Percentiles rank a stretch among this genome's conserved stretches.
Evolutionary conservation across 2,797 vertebrate genomes (phyloP).

Genomic region (Anniella stebbinsi): DNA sequence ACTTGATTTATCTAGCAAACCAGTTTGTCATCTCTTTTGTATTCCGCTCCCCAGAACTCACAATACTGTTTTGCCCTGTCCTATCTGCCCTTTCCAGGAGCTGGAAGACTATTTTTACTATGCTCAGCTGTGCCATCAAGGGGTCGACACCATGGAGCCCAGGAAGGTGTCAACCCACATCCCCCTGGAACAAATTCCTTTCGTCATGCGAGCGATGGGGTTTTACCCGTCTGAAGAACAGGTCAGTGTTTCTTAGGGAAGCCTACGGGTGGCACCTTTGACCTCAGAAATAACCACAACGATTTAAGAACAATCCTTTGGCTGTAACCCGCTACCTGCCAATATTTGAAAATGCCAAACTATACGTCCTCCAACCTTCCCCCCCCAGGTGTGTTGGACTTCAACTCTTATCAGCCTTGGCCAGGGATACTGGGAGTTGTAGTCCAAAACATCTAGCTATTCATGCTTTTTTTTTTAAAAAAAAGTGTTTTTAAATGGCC

Average conservation of each 20-base stretch:
- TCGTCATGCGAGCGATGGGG: constrained; percentile 91
- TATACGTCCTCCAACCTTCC: neutral
- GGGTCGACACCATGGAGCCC: constrained; percentile 83
- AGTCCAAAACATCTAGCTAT: no score
- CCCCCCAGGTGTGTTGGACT: no score
- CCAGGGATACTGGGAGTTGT: no score
- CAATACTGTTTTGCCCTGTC: neutral
- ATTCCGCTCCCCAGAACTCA: neutral
- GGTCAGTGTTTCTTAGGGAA: constrained; percentile 70
- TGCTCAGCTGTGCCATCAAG: constrained; percentile 86
- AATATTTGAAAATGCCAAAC: neutral
- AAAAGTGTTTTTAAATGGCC: no score
- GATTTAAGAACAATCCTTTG: neutral
- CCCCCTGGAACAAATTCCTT: constrained; percentile 87
- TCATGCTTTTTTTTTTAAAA: no score
- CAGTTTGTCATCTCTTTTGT: neutral
- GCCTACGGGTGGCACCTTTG: neutral
- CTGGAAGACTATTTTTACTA: constrained; percentile 95
- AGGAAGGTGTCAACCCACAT: constrained; percentile 84
- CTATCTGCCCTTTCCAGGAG: constrained; percentile 81
- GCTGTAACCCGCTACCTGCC: no score
- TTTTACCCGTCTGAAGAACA: constrained; percentile 92
- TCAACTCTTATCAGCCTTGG: no score
- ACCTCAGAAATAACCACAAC: neutral
- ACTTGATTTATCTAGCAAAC: no score